Evolutionary conservation across 1,140 invertebrate species (phyloP), one percentile per base, ranked within the genome.

Genomic region (Matsumurasca onukii): DNA sequence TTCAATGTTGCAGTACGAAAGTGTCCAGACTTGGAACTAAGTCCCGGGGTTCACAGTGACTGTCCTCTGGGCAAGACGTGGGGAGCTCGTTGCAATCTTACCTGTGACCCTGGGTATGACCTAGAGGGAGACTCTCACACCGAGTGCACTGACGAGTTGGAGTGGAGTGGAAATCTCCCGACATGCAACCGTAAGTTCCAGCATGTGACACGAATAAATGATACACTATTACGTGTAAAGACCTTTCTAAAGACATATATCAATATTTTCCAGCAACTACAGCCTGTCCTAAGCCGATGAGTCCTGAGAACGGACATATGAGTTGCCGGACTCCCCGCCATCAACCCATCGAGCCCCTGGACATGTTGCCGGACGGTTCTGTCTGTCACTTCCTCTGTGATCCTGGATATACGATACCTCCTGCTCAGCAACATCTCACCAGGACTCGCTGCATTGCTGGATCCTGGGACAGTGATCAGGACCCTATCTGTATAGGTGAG

Each of bases 401-500:
- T 3, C 59, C 59, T 63, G 59, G 59, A 9, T 63, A 31, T 20
- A n/a, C 29, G 13, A 20, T 63, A n/a, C 59, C 59, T 1, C 59
- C 59, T 31, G 31, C 59, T n/a, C 27, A 63, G 17, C 29, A 29
- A 29, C 20, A 29, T 3, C n/a, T 63, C 29, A 63, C 27, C 5
- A 31, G 15, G 5, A 31, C 39, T 1, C 29, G 59, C 15, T 63
- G 59, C n/a, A 24, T 63, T 1, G 59, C 20, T 3, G 59, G 59
- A 20, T 15, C 20, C 30, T 63, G 59, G 59, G 30, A 63, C 30
- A 63, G 30, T 20, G 12, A 29, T n/a, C 59, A 63, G 29, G 59
- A 63, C n/a, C 59, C 59, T 63, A 29, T 24, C 12, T 63, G 59
- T 63, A 29, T 63, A 1, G 59, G 59, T 63, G n/a, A 30, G 59